Evolutionary conservation across 2,113 vertebrate species (phyloP), one percentile per base, ranked within the genome.

Genomic region (Pollachius pollachius): DNA sequence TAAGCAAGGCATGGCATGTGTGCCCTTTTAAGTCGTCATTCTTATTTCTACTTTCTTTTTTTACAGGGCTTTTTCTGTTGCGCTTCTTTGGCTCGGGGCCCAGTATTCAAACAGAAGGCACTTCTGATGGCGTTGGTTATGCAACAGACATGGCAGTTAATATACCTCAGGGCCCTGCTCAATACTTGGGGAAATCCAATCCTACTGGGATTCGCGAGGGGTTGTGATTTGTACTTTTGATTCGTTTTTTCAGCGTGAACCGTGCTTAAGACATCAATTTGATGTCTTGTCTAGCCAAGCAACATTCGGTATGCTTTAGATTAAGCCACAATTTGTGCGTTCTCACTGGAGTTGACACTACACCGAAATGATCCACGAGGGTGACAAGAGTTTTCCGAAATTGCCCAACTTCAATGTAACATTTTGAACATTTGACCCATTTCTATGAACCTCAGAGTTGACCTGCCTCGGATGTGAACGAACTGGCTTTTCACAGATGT

Each of bases 101-200:
- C 85, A 77, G 85, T 85, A 84, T 79, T 88, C 83, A 87, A 81
- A 90, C 90, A 91, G 87, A 93, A 93, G 92, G 92, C 92, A 93
- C 92, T 92, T 92, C 89, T 78, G 81, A 87, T 89, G 86, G 82
- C 76, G 76, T 87, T 86, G 65, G 76, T 88, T 88, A 87, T 83
- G 84, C 78, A 81, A 84, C 84, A 79, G 83, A 86, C 75, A 87
- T 87, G 88, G 84, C 87, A 83, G 84, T 89, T 85, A 78, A 54
- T 37, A 63, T 78, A 86, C 81, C 73, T 81, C 75, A 64, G 75
- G 78, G 81, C 69, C 79, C 74, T 74, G 76, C 71, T 78, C 34
- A 84, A 78, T 60, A 68, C 75, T 74, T 4, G n/a, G 41, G 62
- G 1, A 37, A 34, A 27, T 62, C 25, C 62, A 3, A n/a, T 52